phyloP scores from a whole-genome alignment of 2,797 vertebrate species.

The Myotis planiceps region DNA sequence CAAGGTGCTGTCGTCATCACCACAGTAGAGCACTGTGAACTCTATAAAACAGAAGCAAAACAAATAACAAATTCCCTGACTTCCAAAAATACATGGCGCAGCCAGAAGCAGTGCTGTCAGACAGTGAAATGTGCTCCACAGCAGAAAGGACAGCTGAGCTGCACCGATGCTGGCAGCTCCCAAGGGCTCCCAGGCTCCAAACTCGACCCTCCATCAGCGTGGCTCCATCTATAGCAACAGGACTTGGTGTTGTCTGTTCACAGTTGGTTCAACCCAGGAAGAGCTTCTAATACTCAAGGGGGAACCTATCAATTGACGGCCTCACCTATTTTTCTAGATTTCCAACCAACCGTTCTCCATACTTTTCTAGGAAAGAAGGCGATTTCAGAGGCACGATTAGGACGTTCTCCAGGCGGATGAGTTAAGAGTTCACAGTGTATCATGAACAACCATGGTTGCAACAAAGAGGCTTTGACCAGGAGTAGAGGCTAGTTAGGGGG shows the following conservation, averaged over 20 bases:
- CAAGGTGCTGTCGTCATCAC: background rate
- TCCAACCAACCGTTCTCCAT: background rate
- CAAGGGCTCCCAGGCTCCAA: background rate
- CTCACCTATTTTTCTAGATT: background rate
- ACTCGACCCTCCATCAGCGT: background rate
- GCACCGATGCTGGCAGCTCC: background rate
- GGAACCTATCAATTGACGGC: background rate
- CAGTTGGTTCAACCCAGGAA: background rate
- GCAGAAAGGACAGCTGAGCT: background rate
- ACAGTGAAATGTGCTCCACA: background rate
- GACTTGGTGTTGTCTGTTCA: background rate
- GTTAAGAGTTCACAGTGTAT: background rate
- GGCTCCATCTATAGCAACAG: background rate
- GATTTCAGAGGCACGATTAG: background rate
- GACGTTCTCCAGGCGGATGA: background rate
- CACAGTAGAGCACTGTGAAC: background rate
- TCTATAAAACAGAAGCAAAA: slow-evolving; percentile 64
- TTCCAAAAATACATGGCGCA: slow-evolving; percentile 42
- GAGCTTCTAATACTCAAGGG: background rate
- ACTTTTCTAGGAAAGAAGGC: background rate
- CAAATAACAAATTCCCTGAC: slow-evolving; percentile 39
- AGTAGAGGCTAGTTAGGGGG: fast-evolving
- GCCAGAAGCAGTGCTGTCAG: slow-evolving; percentile 26
- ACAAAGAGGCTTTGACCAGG: background rate
- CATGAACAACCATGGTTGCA: background rate